A percentile compares a stretch with the other conserved stretches of the same genome.
Evolutionary conservation across 1,140 invertebrate species (phyloP).

Genomic region (Tetraneura akinire): DNA sequence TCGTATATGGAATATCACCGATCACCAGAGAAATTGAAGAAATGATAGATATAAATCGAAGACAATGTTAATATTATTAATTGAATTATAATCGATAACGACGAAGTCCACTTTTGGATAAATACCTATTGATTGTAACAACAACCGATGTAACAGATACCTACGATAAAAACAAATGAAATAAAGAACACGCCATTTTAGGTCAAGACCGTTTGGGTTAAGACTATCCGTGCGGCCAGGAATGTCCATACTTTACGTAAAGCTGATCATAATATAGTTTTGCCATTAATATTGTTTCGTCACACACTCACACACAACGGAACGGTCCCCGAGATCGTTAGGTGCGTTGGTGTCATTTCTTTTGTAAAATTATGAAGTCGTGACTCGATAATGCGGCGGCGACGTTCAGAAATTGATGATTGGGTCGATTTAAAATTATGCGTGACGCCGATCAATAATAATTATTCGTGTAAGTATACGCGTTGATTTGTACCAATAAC

Average conservation of each 20-base stretch:
- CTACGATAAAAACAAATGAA: not conserved
- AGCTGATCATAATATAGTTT: slow-evolving; percentile 13
- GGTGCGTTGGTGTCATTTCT: slow-evolving; percentile 17
- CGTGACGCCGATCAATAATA: not conserved
- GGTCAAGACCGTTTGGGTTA: slow-evolving; percentile 40
- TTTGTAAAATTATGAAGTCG: slow-evolving; percentile 19
- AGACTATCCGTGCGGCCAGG: slow-evolving; percentile 17
- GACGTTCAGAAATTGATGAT: not conserved
- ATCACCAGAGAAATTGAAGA: not conserved
- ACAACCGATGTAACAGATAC: not conserved
- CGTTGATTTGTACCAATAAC: no score
- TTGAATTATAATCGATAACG: not conserved
- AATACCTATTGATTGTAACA: not conserved
- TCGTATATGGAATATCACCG: not conserved
- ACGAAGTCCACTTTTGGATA: slow-evolving; percentile 6
- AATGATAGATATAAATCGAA: not conserved
- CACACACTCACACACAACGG: no score
- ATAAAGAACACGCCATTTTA: slow-evolving; percentile 22
- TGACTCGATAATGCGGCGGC: no score
- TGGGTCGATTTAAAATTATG: slow-evolving; percentile 10
- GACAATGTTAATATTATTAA: not conserved
- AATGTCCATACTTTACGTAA: slow-evolving; percentile 1
- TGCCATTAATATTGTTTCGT: slow-evolving; percentile 21
- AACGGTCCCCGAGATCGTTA: not conserved
- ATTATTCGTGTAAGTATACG: not conserved